Base-by-base conservation (phyloP, 2,113 vertebrate species). In the Plotosus lineatus region DNA sequence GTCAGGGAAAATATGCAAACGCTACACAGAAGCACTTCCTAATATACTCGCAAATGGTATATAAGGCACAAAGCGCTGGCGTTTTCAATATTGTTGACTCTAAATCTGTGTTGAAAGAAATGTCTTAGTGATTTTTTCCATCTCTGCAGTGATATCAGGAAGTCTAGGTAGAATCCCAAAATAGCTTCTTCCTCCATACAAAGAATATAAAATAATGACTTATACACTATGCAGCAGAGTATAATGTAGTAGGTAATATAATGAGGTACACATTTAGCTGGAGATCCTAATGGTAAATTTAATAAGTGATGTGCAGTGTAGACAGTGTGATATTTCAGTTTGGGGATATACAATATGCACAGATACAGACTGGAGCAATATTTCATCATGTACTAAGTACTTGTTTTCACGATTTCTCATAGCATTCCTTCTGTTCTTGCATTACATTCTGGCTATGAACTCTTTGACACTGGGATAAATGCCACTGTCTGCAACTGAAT, bases 371-470 rank as follows among this genome's bases (percentile, higher is more conserved):
- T 33, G 69, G 28, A 48, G 10, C 26, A 33, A 72, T 50, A 50
- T 50, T 33, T 51, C 46, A 12, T 8, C 19, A 23, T 26, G 33
- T 38, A 38, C 6, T 3, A 23, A 23, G 23, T 48, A 44, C 50
- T 82, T 73, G 4, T 28, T 51, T 40, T 12, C 7, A 46, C 23
- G 73, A 33, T 69, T 72, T 77, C 17, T 36, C 38, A 63, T 46
- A 76, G 63, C 63, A 48, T 28, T 56, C 36, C 56, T 82, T 77
- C 71, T 69, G 63, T 40, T 73, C 66, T 82, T 82, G 81, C 77
- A 66, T 82, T 61, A 85, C 83, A 79, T 75, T 61, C 48, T 82
- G 80, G 77, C 79, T 77, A 82, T 82, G 77, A 82, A 75, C 68
- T 68, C 36, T 42, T 31, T n/a, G 68, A 63, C 51, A 51, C 23